phyloP scores from a whole-genome alignment of 1,140 invertebrate species.

The Drosophila pandora region DNA sequence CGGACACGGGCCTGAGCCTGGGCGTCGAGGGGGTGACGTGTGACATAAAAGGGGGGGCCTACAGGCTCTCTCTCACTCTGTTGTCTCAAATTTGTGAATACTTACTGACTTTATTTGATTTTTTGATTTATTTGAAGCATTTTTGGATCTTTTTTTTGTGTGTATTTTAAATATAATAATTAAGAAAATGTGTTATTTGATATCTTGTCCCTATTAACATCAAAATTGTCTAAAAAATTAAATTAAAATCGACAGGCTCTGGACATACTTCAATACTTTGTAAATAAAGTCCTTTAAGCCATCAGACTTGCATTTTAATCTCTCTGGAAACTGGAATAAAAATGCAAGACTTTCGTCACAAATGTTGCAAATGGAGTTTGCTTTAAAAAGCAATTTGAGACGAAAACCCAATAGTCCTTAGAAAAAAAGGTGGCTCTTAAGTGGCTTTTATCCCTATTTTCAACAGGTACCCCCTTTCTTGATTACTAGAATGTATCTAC shows the following conservation, averaged over 20 bases:
- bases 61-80: neutral
- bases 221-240: too few relatives aligned
- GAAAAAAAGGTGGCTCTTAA: too few relatives aligned
- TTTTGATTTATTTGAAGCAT: neutral
- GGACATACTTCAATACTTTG: too few relatives aligned
- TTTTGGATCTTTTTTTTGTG: neutral
- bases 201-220: too few relatives aligned
- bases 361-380: neutral
- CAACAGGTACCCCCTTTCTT: too few relatives aligned
- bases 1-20: neutral
- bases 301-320: neutral
- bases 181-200: too few relatives aligned
- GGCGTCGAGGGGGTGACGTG: neutral
- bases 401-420: too few relatives aligned
- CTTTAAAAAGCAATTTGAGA: too few relatives aligned
- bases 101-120: neutral
- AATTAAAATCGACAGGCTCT: too few relatives aligned
- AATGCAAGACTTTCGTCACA: neutral
- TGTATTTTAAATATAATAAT: neutral
- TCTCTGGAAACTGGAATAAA: neutral
- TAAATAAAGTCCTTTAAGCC: too few relatives aligned
- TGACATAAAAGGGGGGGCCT: neutral
- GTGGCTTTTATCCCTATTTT: too few relatives aligned
- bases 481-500: too few relatives aligned
- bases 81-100: neutral